phyloP scores from a whole-genome alignment of 2,113 vertebrate species.

The Grus americana region DNA sequence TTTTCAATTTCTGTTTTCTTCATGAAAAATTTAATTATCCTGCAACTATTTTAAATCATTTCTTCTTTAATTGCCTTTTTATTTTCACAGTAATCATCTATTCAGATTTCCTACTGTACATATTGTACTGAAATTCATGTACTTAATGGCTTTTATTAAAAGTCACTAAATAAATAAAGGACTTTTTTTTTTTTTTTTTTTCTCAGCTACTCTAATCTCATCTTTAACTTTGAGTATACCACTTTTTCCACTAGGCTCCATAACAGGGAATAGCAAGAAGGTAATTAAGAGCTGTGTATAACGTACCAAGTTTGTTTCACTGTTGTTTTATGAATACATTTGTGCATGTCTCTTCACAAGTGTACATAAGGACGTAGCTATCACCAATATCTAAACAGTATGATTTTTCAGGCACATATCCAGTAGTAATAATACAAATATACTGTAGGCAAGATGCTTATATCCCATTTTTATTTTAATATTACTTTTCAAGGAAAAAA shows the following conservation, averaged over 20 bases:
- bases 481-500: not conserved
- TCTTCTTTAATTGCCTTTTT: not conserved
- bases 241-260: not conserved
- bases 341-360: not conserved
- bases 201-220: not conserved
- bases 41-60: not conserved
- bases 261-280: not conserved
- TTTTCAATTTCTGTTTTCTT: not conserved
- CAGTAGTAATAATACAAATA: not conserved
- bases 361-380: rapidly evolving
- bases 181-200: not conserved
- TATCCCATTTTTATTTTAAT: not conserved
- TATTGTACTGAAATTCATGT: not conserved
- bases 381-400: not conserved
- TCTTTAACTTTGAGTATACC: not conserved
- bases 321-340: not conserved
- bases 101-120: not conserved
- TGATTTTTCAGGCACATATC: not conserved
- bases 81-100: not conserved
- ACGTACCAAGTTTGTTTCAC: not conserved
- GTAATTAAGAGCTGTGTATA: not conserved
- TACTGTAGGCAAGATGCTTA: not conserved
- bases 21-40: not conserved
- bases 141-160: constrained; percentile 6
- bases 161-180: not conserved